Percentiles rank a stretch among this genome's conserved stretches.
phyloP scores from a whole-genome alignment of 2,888 invertebrate species.

The Molorchus minor region DNA sequence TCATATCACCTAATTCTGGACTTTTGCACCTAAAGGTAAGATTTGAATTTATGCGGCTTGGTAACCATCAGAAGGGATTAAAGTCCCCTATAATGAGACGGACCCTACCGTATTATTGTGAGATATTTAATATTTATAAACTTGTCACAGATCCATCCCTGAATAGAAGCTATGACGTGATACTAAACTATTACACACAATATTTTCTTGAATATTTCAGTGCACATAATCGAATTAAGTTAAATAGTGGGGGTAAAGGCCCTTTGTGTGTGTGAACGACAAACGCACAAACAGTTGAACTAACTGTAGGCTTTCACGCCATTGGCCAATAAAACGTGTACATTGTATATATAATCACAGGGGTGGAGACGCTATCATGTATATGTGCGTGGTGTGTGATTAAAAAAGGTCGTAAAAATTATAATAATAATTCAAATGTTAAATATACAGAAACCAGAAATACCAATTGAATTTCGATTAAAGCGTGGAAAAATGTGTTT shows the following conservation, averaged over 20 bases:
- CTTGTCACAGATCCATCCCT: background rate
- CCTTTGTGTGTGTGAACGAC: background rate
- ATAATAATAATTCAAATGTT: background rate
- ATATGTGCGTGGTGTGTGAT: background rate
- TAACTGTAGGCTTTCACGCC: background rate
- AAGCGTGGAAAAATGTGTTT: no score
- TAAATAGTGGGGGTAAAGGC: background rate
- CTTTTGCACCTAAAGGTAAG: background rate
- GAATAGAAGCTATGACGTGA: background rate
- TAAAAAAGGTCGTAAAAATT: background rate
- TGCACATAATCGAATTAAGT: background rate
- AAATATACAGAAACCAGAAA: background rate
- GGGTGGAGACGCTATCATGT: background rate
- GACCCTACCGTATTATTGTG: background rate
- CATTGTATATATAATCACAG: background rate
- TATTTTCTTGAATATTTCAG: background rate
- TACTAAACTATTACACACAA: background rate
- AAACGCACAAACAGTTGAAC: background rate
- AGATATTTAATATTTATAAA: background rate
- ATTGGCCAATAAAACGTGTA: background rate
- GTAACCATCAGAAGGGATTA: background rate
- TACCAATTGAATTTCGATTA: no score
- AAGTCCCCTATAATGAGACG: background rate
- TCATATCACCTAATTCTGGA: background rate
- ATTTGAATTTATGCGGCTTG: background rate